A percentile compares a stretch with the other conserved stretches of the same genome.
Evolutionary conservation across 2,797 vertebrate species (phyloP).

Genomic region (Syndactyla subalaris): DNA sequence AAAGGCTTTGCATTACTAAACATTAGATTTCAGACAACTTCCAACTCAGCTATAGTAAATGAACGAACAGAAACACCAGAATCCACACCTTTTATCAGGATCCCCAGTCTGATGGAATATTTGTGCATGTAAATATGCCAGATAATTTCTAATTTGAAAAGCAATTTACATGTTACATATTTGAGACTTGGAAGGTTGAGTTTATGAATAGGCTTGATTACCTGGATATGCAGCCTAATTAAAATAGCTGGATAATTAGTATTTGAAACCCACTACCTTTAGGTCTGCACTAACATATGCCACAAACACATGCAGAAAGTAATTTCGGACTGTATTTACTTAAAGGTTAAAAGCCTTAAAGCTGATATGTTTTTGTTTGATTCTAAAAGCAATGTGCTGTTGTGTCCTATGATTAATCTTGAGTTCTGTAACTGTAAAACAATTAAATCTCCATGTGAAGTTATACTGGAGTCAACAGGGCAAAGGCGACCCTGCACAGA

Average conservation of each 20-base stretch:
- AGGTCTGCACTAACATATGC: background rate
- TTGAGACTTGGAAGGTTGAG: background rate
- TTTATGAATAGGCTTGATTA: background rate
- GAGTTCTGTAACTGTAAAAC: background rate
- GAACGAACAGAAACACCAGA: background rate
- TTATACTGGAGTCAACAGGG: background rate
- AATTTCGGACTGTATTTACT: background rate
- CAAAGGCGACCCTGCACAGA: background rate
- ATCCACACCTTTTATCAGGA: background rate
- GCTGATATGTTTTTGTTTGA: background rate
- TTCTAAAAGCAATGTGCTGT: background rate
- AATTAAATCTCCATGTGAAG: background rate
- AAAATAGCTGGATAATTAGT: background rate
- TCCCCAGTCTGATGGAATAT: background rate
- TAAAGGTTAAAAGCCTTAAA: background rate
- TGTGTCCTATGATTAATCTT: background rate
- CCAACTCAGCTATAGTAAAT: background rate
- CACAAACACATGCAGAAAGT: background rate
- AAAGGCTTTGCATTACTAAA: background rate
- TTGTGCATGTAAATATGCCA: background rate
- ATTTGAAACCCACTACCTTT: background rate
- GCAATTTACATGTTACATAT: background rate
- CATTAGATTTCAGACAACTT: background rate
- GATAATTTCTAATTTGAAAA: background rate
- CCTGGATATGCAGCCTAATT: background rate